Evolutionary conservation across 2,888 invertebrate genomes (phyloP), one percentile per base, ranked within the genome.

Genomic region (Ichneumon xanthorius): DNA sequence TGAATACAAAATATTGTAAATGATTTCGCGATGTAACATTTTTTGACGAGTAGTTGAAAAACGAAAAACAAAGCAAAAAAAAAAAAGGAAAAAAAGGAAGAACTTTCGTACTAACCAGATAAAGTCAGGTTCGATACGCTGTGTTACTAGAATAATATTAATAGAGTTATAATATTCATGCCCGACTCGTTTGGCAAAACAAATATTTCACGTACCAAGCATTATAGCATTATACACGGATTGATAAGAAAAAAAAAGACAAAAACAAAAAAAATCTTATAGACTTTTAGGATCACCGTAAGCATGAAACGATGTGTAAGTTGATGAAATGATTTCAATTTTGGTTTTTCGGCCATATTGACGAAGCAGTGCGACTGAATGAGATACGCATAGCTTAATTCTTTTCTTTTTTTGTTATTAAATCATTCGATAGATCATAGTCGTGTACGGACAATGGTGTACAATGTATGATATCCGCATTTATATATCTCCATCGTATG

Each of bases 401-500:
- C 40, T 55, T 78, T 78, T 58, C 33, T 68, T 50, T 61, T 19
- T 65, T 80, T 73, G 63, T 77, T 65, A 76, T 40, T 30, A 77
- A 85, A 70, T 78, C 78, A 71, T 63, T 79, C 79, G 82, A 82
- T 85, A 75, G 72, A 65, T 76, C 71, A 79, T 76, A 85, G 58
- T 79, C 65, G 58, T 75, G 79, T 82, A 85, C 71, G 85, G 80
- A 81, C 77, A 85, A 85, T 82, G 70, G 71, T 82, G 79, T 82
- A 79, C 79, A 85, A 82, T 85, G 82, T 82, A 82, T 85, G 79
- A 85, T 85, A 85, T 85, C 79, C 85, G 75, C 67, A 76, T 79
- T 85, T 70, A 82, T 73, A 85, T 79, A 85, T 85, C 73, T 85
- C 72, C 81, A 81, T 85, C 73, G 79, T 82, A 85, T 81, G 75